Conservation (phyloP, 2,113 vertebrate species). For the Lophotis ruficrista region DNA sequence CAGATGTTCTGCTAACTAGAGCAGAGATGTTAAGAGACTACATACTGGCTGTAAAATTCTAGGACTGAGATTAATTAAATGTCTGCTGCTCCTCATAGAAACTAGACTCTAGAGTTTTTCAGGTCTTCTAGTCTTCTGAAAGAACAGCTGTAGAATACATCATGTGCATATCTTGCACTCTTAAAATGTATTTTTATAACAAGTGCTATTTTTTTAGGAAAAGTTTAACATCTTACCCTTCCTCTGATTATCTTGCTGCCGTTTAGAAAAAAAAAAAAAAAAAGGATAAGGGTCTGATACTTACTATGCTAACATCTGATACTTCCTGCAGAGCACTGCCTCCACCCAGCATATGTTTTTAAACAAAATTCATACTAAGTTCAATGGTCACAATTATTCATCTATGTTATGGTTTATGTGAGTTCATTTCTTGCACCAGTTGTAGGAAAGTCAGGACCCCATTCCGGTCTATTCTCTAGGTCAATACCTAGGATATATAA, state of each 20-base stretch:
- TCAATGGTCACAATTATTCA: conserved; percentile 55
- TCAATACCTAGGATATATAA: not conserved
- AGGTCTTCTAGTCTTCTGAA: conserved; percentile 18
- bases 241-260: conserved; percentile 57
- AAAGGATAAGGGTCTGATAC: not conserved
- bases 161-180: conserved; percentile 10
- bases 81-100: conserved; percentile 52
- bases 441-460: not conserved
- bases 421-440: conserved; percentile 29
- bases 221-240: conserved; percentile 57
- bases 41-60: conserved; percentile 61
- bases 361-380: conserved; percentile 33
- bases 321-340: conserved; percentile 55
- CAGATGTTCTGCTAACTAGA: conserved; percentile 57
- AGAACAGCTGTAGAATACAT: conserved; percentile 62
- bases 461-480: not conserved
- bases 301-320: conserved; percentile 46
- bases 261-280: conserved; percentile 28
- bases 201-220: conserved; percentile 31
- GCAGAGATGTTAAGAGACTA: conserved; percentile 43
- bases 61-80: conserved; percentile 60
- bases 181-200: conserved; percentile 45
- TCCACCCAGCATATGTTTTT: conserved; percentile 68
- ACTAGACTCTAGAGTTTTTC: conserved; percentile 40
- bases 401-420: conserved; percentile 14